These are phyloP conservation scores for Percopsis transmontana DNA, from an alignment of 2,113 vertebrate genomes.

Conservation along the genomic window DNA sequence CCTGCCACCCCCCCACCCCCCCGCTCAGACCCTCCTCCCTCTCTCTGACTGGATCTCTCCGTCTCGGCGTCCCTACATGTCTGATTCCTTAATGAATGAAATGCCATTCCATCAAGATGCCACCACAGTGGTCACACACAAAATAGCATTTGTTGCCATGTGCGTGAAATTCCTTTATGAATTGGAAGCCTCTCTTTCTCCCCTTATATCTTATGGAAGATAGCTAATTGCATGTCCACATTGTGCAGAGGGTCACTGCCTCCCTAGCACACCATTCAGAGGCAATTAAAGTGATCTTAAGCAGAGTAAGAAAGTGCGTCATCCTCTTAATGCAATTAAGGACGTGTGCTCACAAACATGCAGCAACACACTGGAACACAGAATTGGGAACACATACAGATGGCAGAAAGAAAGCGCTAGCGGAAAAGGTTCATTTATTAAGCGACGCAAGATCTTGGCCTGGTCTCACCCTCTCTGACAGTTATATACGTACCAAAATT, in stretches of 20 bases:
- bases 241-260: slow-evolving; percentile 65
- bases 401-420: slow-evolving; percentile 8
- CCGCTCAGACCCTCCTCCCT: slow-evolving; percentile 40
- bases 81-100: slow-evolving; percentile 75
- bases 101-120: slow-evolving; percentile 73
- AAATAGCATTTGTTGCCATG: slow-evolving; percentile 72
- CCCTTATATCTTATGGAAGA: slow-evolving; percentile 70
- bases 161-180: slow-evolving; percentile 73
- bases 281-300: slow-evolving; percentile 84
- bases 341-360: slow-evolving; percentile 72
- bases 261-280: slow-evolving; percentile 76
- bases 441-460: slow-evolving; percentile 29
- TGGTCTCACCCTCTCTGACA: slow-evolving; percentile 29
- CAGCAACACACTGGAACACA: slow-evolving; percentile 59
- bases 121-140: slow-evolving; percentile 62
- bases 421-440: slow-evolving; percentile 52
- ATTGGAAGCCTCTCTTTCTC: slow-evolving; percentile 58
- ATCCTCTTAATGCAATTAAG: slow-evolving; percentile 83
- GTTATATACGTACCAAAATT: background rate
- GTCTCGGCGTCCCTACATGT: slow-evolving; percentile 55
- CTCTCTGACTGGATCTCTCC: slow-evolving; percentile 55
- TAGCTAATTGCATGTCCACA: slow-evolving; percentile 75
- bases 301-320: slow-evolving; percentile 83
- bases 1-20: slow-evolving; percentile 23
- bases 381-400: slow-evolving; percentile 54